Conservation (phyloP, 2,888 invertebrate species). For the Luperina testacea region DNA sequence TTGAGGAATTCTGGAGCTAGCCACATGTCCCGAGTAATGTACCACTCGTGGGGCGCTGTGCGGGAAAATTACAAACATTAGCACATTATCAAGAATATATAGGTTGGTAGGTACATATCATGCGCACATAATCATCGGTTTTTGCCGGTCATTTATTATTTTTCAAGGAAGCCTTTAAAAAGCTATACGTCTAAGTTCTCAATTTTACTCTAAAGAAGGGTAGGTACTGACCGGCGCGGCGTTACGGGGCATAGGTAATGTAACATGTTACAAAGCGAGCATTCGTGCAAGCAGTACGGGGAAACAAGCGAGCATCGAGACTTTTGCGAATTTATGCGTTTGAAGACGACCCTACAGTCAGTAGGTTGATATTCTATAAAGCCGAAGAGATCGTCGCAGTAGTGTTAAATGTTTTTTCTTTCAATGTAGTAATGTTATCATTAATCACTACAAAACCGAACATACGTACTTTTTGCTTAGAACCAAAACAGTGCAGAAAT, state of each 20-base stretch:
- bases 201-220: not conserved
- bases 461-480: too few relatives aligned
- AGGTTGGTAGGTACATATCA: not conserved
- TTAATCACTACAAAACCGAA: too few relatives aligned
- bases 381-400: not conserved
- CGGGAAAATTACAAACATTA: constrained; percentile 5
- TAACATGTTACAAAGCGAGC: not conserved
- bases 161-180: not conserved
- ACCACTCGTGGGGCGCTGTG: constrained; percentile 83
- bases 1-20: constrained; percentile 69
- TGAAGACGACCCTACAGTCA: not conserved
- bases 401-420: not conserved
- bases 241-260: not conserved
- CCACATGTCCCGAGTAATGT: constrained; percentile 83
- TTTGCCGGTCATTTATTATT: not conserved
- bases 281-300: not conserved
- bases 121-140: not conserved
- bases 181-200: not conserved
- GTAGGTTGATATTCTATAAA: not conserved
- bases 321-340: not conserved
- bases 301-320: not conserved
- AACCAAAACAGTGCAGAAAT: too few relatives aligned
- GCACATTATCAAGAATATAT: not conserved
- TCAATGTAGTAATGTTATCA: too few relatives aligned
- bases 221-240: not conserved